Evolutionary conservation across 2,888 invertebrate species (phyloP).

Genomic region (Lycocerus yunnanus): DNA sequence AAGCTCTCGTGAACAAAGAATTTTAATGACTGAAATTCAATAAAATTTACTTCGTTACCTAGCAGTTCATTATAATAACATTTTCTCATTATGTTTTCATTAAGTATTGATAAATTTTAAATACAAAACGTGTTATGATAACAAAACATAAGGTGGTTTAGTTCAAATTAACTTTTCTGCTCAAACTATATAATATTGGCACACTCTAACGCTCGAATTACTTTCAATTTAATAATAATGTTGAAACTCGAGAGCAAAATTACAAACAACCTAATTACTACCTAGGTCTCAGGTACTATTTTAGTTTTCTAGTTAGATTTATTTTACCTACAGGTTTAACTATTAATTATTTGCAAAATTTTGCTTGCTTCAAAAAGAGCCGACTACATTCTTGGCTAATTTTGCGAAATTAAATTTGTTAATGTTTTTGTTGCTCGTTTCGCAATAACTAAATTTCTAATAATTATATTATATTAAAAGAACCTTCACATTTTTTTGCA

Average conservation of each 20-base stretch:
- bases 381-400: too few species aligned
- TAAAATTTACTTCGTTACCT: not conserved
- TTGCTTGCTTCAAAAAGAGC: too few species aligned
- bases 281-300: not conserved
- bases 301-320: slow-evolving; percentile 6
- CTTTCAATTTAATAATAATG: slow-evolving; percentile 19
- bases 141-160: not conserved
- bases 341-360: not conserved
- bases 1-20: not conserved
- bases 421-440: too few species aligned
- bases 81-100: not conserved
- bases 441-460: too few species aligned
- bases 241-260: slow-evolving; percentile 21
- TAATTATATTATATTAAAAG: too few species aligned
- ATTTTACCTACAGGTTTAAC: not conserved
- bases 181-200: slow-evolving; percentile 15
- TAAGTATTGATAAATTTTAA: not conserved
- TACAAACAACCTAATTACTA: slow-evolving; percentile 21
- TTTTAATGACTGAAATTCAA: not conserved
- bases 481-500: too few species aligned
- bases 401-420: too few species aligned
- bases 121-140: not conserved
- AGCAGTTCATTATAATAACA: not conserved
- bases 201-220: slow-evolving; percentile 11
- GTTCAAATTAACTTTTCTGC: slow-evolving; percentile 5